A percentile compares a stretch with the other conserved stretches of the same genome.
phyloP scores from a whole-genome alignment of 2,888 invertebrate species.

The Mesoligia furuncula region DNA sequence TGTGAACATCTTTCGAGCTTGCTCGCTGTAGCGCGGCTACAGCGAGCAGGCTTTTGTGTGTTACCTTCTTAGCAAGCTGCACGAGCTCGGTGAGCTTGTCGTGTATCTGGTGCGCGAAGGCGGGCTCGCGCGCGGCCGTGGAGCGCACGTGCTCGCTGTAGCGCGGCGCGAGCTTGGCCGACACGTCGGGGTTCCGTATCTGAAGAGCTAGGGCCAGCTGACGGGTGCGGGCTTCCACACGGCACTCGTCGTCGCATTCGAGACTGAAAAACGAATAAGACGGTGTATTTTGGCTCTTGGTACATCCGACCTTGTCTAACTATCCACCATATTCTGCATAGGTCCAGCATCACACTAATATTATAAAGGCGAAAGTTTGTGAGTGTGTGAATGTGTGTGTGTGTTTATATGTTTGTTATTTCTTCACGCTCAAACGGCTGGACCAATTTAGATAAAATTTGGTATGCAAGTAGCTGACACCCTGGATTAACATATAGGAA shows the following conservation, averaged over 20 bases:
- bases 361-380: too few relatives aligned
- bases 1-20: too few relatives aligned
- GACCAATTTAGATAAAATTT: too few relatives aligned
- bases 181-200: constrained; percentile 96
- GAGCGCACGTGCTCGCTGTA: constrained; percentile 96
- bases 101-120: constrained; percentile 95
- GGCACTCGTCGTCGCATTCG: constrained; percentile 98
- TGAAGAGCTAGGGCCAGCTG: constrained; percentile 97
- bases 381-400: too few relatives aligned
- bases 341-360: too few relatives aligned
- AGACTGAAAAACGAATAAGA: constrained; percentile 87
- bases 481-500: too few relatives aligned
- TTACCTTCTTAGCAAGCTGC: constrained; percentile 90
- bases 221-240: constrained; percentile 96
- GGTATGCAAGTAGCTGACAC: too few relatives aligned
- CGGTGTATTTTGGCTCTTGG: not conserved
- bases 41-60: too few relatives aligned
- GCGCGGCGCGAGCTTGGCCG: constrained; percentile 94
- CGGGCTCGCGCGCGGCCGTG: constrained; percentile 95
- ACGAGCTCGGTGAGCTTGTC: constrained; percentile 96
- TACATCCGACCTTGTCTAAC: not conserved
- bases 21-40: not conserved
- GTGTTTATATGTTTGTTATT: too few relatives aligned
- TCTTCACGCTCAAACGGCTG: too few relatives aligned
- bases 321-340: not conserved